Conservation (phyloP, 2,888 invertebrate species). For the Maniola hyperantus region DNA sequence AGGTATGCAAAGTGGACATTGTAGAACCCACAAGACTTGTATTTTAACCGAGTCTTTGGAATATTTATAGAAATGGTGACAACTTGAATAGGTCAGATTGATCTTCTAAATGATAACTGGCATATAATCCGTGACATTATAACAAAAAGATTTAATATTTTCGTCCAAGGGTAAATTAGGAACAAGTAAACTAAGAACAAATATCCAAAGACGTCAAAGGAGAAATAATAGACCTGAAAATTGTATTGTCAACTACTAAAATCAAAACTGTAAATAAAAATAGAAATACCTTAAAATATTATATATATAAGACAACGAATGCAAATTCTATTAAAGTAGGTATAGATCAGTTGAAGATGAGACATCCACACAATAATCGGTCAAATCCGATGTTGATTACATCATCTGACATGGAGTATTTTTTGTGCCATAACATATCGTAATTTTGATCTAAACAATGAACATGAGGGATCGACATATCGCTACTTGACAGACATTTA, state of each 20-base stretch:
- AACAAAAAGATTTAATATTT: not conserved
- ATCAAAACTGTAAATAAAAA: not conserved
- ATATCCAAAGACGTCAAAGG: not conserved
- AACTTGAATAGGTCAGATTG: not conserved
- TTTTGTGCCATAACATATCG: slow-evolving; percentile 41
- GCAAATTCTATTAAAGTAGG: not conserved
- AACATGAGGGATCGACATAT: slow-evolving; percentile 40
- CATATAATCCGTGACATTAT: not conserved
- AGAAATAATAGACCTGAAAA: not conserved
- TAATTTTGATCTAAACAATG: slow-evolving; percentile 37
- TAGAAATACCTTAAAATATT: not conserved
- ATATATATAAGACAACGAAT: not conserved
- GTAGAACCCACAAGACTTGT: not conserved
- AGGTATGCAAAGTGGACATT: not conserved
- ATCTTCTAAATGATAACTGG: not conserved
- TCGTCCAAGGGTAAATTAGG: not conserved
- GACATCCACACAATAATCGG: slow-evolving; percentile 53
- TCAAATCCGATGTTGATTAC: slow-evolving; percentile 64
- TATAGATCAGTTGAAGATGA: not conserved
- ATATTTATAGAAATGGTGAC: not conserved
- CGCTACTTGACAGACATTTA: slow-evolving; percentile 36
- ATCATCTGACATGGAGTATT: slow-evolving; percentile 52
- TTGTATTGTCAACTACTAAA: no score
- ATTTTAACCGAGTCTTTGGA: not conserved
- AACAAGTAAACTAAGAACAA: not conserved